Conservation (phyloP, 2,797 vertebrate genomes). For the Sebastes iracundus region DNA sequence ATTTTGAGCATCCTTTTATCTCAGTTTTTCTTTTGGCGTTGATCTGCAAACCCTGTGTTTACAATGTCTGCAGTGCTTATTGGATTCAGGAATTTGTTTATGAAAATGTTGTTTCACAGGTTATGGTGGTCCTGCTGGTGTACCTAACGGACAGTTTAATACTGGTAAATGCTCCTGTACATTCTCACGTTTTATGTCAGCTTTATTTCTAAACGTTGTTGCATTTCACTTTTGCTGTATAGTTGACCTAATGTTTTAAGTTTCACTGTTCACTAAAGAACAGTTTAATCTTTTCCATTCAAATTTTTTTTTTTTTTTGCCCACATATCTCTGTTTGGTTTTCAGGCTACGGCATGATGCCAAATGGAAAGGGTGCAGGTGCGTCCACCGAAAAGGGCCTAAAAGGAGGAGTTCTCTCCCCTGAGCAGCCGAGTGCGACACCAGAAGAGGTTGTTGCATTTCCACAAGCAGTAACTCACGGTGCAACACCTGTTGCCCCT, state of each 20-base stretch:
- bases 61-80: background rate
- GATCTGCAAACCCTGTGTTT: background rate
- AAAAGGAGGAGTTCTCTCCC: conserved; percentile 62
- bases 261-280: background rate
- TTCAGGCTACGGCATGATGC: conserved; percentile 66
- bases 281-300: background rate
- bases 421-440: conserved; percentile 47
- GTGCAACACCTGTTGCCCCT: background rate
- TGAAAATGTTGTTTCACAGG: conserved; percentile 48
- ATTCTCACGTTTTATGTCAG: background rate
- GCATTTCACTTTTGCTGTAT: background rate
- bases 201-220: background rate
- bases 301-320: background rate
- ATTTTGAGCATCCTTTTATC: background rate
- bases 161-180: conserved; percentile 48
- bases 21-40: background rate
- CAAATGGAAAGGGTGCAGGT: conserved; percentile 52
- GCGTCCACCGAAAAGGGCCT: conserved; percentile 36
- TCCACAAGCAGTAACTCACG: conserved; percentile 27
- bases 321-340: conserved; percentile 17
- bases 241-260: background rate
- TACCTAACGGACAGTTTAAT: conserved; percentile 57
- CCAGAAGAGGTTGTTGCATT: conserved; percentile 25
- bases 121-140: conserved; percentile 46
- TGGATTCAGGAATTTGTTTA: background rate